Base-by-base conservation (phyloP, 2,888 invertebrate genomes). In the Parochlus steinenii region DNA sequence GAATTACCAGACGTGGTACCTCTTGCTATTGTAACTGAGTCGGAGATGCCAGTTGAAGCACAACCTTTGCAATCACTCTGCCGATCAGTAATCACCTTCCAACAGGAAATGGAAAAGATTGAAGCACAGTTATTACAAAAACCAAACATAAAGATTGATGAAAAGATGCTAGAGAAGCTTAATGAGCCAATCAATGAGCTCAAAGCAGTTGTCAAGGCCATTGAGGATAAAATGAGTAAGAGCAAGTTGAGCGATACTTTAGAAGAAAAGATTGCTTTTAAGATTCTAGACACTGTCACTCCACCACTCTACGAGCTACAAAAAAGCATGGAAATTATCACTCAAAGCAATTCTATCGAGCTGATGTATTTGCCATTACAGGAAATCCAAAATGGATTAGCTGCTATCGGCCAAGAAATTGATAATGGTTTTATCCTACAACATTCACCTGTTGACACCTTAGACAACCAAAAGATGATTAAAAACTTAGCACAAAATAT, bases 291-390 rank as follows among this genome's bases (percentile, higher is more conserved):
- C 47, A 65, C 67, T 34, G 66, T 76, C 0, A 66, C 69, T 44
- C 65, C 68, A 11, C 69, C 74, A 0, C 59, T 74, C n/a, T 58
- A 69, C 36, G 71, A 74, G 48, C 52, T 77, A 5, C 62, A 69
- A 41, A 67, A 61, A 46, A 67, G 67, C 1, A 56, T 75, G 42
- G 71, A 74, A 54, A 46, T 51, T 33, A 65, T 49, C 52, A 56
- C 45, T 39, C 58, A 43, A 33, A 49, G 48, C 27, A 47, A 52
- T 8, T 49, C 52, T 25, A 54, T 65, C 14, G 58, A 56, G 27
- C 54, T 56, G 11, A 54, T 69, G 46, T 58, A 65, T 18, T 64
- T 64, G 2, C 69, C 75, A 0, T 54, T 74, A 10, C 65, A 67
- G 37, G 69, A 69, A 53, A 67, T 71, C 34, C 65, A 67, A 51